phyloP scores from a whole-genome alignment of 2,888 invertebrate species.

The Drosophila diplacantha region DNA sequence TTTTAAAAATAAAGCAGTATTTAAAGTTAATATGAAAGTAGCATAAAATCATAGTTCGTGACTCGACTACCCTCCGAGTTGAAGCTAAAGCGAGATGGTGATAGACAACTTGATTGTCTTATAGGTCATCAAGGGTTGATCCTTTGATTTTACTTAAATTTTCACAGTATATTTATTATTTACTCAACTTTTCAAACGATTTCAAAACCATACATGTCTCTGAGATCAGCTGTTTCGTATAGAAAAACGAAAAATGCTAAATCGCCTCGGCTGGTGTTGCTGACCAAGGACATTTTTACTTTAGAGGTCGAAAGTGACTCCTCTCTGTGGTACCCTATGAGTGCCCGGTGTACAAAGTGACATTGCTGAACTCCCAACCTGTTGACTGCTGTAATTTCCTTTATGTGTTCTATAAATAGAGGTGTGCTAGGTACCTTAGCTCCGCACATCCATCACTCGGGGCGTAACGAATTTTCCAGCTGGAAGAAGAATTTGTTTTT shows the following conservation, averaged over 20 bases:
- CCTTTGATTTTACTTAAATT: neutral
- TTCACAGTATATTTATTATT: neutral
- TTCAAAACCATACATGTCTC: neutral
- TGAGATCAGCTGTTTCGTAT: no score
- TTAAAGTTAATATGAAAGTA: neutral
- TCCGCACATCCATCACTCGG: slow-evolving; percentile 13
- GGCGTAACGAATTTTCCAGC: slow-evolving; percentile 23
- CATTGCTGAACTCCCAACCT: slow-evolving; percentile 17
- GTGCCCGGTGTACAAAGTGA: neutral
- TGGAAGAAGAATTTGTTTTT: slow-evolving; percentile 30
- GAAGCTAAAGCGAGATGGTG: neutral
- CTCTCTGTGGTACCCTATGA: neutral
- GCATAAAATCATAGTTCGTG: no score
- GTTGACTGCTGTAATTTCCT: slow-evolving; percentile 19
- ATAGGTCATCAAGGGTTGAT: neutral
- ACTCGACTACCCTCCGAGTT: neutral
- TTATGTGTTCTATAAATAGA: slow-evolving; percentile 28
- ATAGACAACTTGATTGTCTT: neutral
- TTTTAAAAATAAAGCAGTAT: neutral
- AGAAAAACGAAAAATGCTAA: neutral
- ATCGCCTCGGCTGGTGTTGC: neutral
- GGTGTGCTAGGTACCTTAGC: neutral
- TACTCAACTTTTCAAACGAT: neutral
- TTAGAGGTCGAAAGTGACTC: neutral
- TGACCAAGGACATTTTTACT: neutral